Evolutionary conservation across 2,113 vertebrate species (phyloP), one percentile per base, ranked within the genome.

Genomic region (Callospermophilus lateralis): DNA sequence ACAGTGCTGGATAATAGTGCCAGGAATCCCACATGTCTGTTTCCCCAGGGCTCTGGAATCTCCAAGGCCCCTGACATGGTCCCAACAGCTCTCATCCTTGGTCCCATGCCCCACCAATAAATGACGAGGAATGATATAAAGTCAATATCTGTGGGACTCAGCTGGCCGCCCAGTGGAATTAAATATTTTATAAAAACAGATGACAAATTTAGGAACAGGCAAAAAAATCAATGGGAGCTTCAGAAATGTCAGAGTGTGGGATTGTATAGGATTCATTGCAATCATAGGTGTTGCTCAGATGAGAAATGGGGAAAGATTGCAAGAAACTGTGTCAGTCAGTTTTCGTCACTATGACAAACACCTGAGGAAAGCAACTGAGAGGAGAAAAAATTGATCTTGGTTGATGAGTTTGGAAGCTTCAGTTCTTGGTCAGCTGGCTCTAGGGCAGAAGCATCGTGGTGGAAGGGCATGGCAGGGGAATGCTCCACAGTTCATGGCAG

Each of bases 61-160:
- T 28, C 8, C 0, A 0, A 0, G n/a, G 17, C 51, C 16, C 48
- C 37, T 20, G 39, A 34, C 19, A 17, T 22, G 16, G 37, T 4
- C 8, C 30, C 16, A 6, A 17, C 3, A 37, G 68, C 9, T 45
- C 26, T 74, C 68, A 20, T 20, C 32, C 26, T 91, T 89, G 1
- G 20, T 20, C 34, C 26, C 16, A 6, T 51, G 51, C 8, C 32
- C 32, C 19, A 55, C 39, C n/a, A 8, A 51, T 2, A 94, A 70
- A 39, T 22, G 48, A 48, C 37, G 37, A 37, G 26, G 19, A 8
- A 9, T 70, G 67, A 24, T 3, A n/a, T 2, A 55, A 30, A 20
- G 81, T 19, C 24, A 48, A 32, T 4, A 13, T 51, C 26, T 28
- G 48, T 4, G 37, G 32, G 48, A 61, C 6, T 15, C 45, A 32